A percentile compares a stretch with the other conserved stretches of the same genome.
Evolutionary conservation across 2,888 invertebrate species (phyloP).

Genomic region (Philhelius pedissequus): DNA sequence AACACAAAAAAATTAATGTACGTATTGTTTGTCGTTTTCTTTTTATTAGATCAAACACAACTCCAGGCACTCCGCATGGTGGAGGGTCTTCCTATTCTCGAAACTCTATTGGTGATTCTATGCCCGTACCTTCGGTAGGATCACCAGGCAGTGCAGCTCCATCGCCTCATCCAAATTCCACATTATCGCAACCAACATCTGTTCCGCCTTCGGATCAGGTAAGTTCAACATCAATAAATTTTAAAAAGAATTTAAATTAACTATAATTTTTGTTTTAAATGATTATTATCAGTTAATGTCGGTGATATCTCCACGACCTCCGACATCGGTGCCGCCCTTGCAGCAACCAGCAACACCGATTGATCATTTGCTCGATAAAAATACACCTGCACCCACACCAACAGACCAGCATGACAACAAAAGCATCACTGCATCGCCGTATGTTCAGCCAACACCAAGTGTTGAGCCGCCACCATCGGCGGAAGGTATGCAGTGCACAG

Average conservation of each 20-base stretch:
- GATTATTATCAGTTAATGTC: constrained; percentile 72
- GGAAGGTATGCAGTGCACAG: constrained; percentile 71
- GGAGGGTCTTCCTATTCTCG: constrained; percentile 85
- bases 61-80: constrained; percentile 81
- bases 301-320: constrained; percentile 83
- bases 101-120: constrained; percentile 79
- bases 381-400: constrained; percentile 79
- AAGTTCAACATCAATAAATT: constrained; percentile 54
- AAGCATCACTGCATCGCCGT: constrained; percentile 78
- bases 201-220: constrained; percentile 82
- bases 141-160: constrained; percentile 85
- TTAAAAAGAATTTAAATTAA: background rate
- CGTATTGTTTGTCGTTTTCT: background rate
- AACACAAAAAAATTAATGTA: background rate
- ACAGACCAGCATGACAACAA: constrained; percentile 79
- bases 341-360: constrained; percentile 79
- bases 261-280: background rate
- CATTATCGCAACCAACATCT: constrained; percentile 86
- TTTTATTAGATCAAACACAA: constrained; percentile 72
- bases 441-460: constrained; percentile 77
- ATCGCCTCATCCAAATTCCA: constrained; percentile 81
- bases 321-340: constrained; percentile 78
- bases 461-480: constrained; percentile 77
- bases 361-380: constrained; percentile 78
- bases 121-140: constrained; percentile 81